Conservation (phyloP, 2,888 invertebrate genomes). For the Matsumyia berberina region DNA sequence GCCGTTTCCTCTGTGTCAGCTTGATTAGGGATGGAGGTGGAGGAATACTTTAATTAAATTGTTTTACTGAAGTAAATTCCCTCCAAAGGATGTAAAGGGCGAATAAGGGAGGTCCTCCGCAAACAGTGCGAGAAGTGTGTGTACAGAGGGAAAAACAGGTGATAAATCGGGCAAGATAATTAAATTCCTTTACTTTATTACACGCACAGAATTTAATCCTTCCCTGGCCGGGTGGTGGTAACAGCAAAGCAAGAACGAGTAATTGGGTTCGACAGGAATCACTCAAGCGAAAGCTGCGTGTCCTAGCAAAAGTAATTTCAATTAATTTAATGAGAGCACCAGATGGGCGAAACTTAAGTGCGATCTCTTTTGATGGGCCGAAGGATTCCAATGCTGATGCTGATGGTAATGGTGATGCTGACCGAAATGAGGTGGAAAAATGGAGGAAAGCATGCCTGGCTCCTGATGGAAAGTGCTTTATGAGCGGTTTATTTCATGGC, state of each 20-base stretch:
- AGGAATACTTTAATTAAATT: constrained; percentile 59
- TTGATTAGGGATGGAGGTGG: constrained; percentile 12
- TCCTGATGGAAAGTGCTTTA: constrained; percentile 36
- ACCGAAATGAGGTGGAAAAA: constrained; percentile 70
- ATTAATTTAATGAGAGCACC: constrained; percentile 73
- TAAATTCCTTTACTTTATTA: constrained; percentile 65
- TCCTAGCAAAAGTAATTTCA: constrained; percentile 72
- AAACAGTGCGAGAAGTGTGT: not conserved
- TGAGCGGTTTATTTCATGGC: constrained; percentile 58
- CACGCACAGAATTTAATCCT: constrained; percentile 35
- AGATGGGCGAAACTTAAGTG: constrained; percentile 68
- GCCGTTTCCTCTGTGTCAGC: not conserved
- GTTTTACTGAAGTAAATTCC: constrained; percentile 48
- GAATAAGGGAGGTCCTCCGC: not conserved
- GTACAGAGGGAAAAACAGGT: constrained; percentile 35
- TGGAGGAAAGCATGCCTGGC: constrained; percentile 16
- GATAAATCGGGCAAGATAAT: constrained; percentile 60
- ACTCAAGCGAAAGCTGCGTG: constrained; percentile 71
- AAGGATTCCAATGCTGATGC: not conserved
- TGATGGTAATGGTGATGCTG: too few species aligned
- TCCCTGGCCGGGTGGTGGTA: not conserved
- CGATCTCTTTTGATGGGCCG: constrained; percentile 40
- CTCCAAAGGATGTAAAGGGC: constrained; percentile 17
- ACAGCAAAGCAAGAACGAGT: constrained; percentile 8
- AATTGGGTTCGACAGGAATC: constrained; percentile 73